Conservation (phyloP, 2,113 vertebrate species). For the Boleophthalmus pectinirostris region DNA sequence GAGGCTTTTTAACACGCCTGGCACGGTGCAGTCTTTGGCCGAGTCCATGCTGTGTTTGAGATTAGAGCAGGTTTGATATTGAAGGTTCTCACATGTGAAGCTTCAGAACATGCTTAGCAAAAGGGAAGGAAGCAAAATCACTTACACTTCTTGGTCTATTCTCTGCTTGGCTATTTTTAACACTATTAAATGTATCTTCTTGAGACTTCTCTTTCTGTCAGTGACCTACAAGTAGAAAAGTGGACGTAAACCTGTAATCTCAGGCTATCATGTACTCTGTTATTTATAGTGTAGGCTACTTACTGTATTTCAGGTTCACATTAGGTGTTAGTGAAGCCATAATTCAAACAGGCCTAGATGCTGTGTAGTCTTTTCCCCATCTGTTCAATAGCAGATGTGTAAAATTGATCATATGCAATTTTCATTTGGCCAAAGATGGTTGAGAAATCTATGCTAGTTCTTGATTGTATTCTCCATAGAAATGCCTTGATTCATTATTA, state of each 20-base stretch:
- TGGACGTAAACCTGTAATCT: background rate
- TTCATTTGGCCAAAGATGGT: background rate
- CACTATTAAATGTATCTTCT: background rate
- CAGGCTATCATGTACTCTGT: background rate
- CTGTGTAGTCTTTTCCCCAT: background rate
- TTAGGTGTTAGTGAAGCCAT: background rate
- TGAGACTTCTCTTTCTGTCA: background rate
- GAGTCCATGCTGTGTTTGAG: conserved; percentile 41
- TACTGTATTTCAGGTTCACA: background rate
- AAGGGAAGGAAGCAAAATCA: conserved; percentile 28
- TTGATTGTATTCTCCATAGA: background rate
- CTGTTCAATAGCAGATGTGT: background rate
- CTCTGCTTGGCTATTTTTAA: background rate
- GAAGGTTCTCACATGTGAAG: conserved; percentile 51
- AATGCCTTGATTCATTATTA: conserved; percentile 71
- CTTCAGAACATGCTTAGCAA: conserved; percentile 51
- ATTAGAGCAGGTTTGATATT: conserved; percentile 50
- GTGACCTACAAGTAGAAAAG: background rate
- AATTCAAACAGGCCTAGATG: background rate
- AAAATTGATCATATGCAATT: background rate
- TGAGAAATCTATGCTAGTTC: background rate
- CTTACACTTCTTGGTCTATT: conserved; percentile 17
- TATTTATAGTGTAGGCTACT: background rate
- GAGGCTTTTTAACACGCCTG: conserved; percentile 45
- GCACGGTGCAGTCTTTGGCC: conserved; percentile 39